phyloP scores from a whole-genome alignment of 2,888 invertebrate genomes.

The Oscheius sp. region DNA sequence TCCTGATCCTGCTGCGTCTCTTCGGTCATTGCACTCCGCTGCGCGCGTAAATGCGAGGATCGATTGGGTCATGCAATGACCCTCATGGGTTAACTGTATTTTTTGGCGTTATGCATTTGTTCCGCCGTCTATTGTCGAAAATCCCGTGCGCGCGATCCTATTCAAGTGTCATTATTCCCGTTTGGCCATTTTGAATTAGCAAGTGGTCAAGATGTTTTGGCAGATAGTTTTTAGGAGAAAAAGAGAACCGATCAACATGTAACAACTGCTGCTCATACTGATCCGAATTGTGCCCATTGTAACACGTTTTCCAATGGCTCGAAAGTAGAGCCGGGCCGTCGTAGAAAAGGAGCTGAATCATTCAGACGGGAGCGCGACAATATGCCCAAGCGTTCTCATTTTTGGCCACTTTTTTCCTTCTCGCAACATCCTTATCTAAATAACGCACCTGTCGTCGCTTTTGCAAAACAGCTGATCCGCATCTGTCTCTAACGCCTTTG shows the following conservation, averaged over 20 bases:
- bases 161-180: neutral
- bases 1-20: constrained; percentile 21
- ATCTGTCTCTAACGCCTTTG: constrained; percentile 14
- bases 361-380: neutral
- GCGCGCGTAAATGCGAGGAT: constrained; percentile 25
- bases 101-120: neutral
- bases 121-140: neutral
- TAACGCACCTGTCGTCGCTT: neutral
- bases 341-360: constrained; percentile 8
- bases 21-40: constrained; percentile 15
- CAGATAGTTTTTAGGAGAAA: neutral
- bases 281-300: neutral
- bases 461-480: constrained; percentile 24
- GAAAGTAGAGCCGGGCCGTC: neutral
- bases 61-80: constrained; percentile 27
- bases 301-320: neutral
- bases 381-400: neutral
- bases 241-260: neutral
- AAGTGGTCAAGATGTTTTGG: neutral
- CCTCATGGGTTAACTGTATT: constrained; percentile 28
- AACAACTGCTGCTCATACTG: constrained; percentile 9
- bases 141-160: neutral
- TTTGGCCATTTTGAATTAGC: neutral
- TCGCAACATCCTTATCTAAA: no score
- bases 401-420: neutral